Evolutionary conservation across 92 coral and sea anemone species (phyloP), one percentile per base, ranked within the genome.

Genomic region (Epizoanthus scotinus): DNA sequence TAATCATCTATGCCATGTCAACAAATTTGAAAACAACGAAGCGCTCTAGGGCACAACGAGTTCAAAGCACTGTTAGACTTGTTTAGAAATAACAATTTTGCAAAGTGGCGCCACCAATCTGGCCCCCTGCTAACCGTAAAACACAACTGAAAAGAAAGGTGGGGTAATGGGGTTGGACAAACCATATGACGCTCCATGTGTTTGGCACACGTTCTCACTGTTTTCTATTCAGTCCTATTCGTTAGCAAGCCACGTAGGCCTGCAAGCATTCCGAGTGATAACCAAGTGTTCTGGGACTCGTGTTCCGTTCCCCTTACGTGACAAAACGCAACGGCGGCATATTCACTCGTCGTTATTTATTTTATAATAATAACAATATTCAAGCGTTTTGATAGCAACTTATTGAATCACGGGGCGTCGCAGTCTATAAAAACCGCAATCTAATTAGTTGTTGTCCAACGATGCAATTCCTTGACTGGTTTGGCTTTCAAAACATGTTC

Each of bases 21-120:
- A 59, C 40, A 21, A 34, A 38, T 29, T 34, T 75, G 17, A 34
- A 74, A 74, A 75, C 55, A 75, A 59, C 17, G 6, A 38, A 36
- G 13, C 36, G 81, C 81, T 75, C 21, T 34, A 40, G 68, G 81
- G 68, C 68, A 59, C 19, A 31, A 75, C n/a, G 38, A 59, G 5
- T 20, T 60, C 57, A 58, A 60, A 13, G 44, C 67, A 75, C 68
- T 44, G 25, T 75, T 38, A 8, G 57, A 75, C 55, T 69, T 75
- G 81, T 59, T 59, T 59, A 38, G 69, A 38, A 60, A 58, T 40
- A 75, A 59, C 56, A 75, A 75, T 58, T 59, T 59, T 75, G 81
- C 34, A 57, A 75, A 75, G 55, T 58, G 81, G 81, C 81, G 63
- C 81, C 81, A 75, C 68, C 38, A 2, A 75, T 36, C 25, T 34